These are phyloP conservation scores for Chionodraco myersi DNA, from an alignment of 2,113 vertebrate species.

Conservation along the genomic window DNA sequence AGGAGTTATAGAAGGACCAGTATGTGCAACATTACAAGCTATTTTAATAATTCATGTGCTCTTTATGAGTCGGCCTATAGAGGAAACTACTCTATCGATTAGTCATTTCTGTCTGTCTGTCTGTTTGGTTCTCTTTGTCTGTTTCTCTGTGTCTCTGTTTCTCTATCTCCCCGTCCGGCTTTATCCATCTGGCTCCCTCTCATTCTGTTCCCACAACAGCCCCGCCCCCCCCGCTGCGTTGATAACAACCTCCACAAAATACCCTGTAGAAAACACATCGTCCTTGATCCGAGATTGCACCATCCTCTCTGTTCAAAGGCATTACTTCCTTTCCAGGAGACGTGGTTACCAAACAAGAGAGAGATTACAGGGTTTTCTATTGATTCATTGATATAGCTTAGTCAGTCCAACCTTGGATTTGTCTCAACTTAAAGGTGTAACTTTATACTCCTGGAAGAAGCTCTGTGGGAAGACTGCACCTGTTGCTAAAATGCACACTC, in stretches of 20 bases:
- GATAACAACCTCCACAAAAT: constrained; percentile 69
- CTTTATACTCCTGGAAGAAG: constrained; percentile 16
- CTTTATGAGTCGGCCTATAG: background rate
- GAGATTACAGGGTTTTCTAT: constrained; percentile 62
- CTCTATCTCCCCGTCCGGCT: constrained; percentile 17
- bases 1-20: background rate
- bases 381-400: constrained; percentile 59
- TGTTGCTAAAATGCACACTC: constrained; percentile 6
- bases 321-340: constrained; percentile 50
- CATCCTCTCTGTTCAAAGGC: constrained; percentile 58
- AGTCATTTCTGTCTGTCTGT: constrained; percentile 11
- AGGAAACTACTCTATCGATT: constrained; percentile 1
- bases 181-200: constrained; percentile 36
- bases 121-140: background rate
- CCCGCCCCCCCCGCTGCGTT: constrained; percentile 50
- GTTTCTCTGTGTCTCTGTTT: background rate
- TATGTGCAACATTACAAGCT: background rate
- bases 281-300: constrained; percentile 70
- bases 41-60: background rate
- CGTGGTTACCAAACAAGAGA: constrained; percentile 62
- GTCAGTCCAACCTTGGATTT: constrained; percentile 61
- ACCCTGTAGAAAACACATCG: constrained; percentile 56
- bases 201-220: constrained; percentile 30
- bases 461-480: constrained; percentile 7
- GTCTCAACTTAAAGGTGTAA: constrained; percentile 43